A percentile compares a stretch with the other conserved stretches of the same genome.
phyloP scores from a whole-genome alignment of 2,113 vertebrate genomes.

The Microcebus griseorufus region DNA sequence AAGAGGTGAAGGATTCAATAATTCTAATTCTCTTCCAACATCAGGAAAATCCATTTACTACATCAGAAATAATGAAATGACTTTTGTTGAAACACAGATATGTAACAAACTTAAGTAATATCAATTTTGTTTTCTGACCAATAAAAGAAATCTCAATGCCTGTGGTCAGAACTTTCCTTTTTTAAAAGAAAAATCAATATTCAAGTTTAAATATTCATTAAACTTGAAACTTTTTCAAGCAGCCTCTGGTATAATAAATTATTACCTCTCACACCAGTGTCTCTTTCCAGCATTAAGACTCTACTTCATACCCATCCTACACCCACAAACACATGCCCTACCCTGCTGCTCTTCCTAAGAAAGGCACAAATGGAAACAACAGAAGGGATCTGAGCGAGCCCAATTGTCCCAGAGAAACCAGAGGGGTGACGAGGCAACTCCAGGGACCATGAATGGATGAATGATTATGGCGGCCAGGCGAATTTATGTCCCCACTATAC shows the following conservation, averaged over 20 bases:
- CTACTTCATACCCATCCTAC: not conserved
- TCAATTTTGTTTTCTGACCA: not conserved
- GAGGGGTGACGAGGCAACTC: not conserved
- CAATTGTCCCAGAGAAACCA: not conserved
- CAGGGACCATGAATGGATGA: not conserved
- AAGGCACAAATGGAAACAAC: not conserved
- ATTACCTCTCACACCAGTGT: not conserved
- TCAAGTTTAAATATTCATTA: not conserved
- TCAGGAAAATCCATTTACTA: not conserved
- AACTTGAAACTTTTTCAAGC: not conserved
- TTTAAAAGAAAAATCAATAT: not conserved
- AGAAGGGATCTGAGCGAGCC: not conserved
- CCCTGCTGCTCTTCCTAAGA: not conserved
- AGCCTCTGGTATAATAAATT: not conserved
- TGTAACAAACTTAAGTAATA: not conserved
- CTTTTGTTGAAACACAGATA: not conserved
- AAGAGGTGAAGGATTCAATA: not conserved
- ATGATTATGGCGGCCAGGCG: not conserved
- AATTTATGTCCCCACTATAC: not conserved
- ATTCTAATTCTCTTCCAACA: not conserved
- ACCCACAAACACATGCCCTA: not conserved
- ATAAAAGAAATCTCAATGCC: slow-evolving; percentile 8
- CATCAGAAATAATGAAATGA: slow-evolving; percentile 35
- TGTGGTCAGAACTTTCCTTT: not conserved
- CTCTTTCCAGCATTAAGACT: not conserved